Evolutionary conservation across 2,888 invertebrate genomes (phyloP).

Genomic region (Rotaria macrura): DNA sequence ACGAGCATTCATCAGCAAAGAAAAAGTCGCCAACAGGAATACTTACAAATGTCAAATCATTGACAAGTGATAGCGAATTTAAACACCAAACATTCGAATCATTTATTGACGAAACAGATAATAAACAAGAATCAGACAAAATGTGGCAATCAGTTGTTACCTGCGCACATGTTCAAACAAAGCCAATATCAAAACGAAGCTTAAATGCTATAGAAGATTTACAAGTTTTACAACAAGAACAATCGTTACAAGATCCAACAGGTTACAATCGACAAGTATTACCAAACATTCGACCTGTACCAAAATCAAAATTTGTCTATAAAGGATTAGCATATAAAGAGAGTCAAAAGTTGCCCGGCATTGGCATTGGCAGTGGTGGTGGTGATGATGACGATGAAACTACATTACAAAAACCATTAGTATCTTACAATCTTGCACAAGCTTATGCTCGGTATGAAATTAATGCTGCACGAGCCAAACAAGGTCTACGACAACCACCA

Average conservation of each 20-base stretch:
- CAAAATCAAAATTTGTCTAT: not conserved
- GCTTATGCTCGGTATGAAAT: not conserved
- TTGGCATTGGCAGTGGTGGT: not conserved
- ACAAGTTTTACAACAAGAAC: not conserved
- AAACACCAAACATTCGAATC: not conserved
- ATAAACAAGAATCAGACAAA: not conserved
- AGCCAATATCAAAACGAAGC: not conserved
- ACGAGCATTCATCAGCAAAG: not conserved
- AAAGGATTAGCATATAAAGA: slow-evolving; percentile 21
- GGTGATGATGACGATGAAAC: not conserved
- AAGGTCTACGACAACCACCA: not conserved
- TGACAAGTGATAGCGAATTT: not conserved
- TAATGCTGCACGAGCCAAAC: not conserved
- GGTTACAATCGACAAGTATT: not conserved
- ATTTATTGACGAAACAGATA: not conserved
- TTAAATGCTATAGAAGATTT: not conserved
- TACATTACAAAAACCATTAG: not conserved
- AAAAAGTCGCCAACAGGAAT: not conserved
- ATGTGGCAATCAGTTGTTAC: not conserved
- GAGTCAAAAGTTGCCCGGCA: not conserved
- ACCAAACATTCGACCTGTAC: not conserved
- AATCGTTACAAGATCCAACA: not conserved
- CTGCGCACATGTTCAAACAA: not conserved
- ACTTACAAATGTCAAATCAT: not conserved
- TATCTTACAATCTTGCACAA: not conserved